Conservation (phyloP, 1,140 invertebrate genomes). For the Eurosta solidaginis region DNA sequence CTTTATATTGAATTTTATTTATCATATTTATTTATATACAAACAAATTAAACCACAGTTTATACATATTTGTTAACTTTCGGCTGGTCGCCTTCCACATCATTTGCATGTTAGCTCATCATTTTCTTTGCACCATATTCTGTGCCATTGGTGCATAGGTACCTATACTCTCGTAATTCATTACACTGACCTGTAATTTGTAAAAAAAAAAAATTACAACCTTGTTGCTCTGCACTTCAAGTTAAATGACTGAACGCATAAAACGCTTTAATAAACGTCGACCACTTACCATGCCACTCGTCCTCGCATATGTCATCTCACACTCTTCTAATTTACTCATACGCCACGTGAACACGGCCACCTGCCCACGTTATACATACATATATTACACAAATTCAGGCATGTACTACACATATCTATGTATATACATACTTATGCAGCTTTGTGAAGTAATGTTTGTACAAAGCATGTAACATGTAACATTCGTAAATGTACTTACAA, state of each 20-base stretch:
- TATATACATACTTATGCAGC: too few species aligned
- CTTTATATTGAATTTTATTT: too few species aligned
- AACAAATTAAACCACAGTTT: too few species aligned
- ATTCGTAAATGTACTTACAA: not conserved
- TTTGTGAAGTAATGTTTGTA: too few species aligned
- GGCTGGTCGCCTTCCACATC: too few species aligned
- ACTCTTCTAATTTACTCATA: not conserved
- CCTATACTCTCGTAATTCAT: not conserved
- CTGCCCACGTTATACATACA: not conserved
- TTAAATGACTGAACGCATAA: conserved; percentile 19
- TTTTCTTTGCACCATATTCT: conserved; percentile 12
- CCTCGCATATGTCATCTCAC: not conserved
- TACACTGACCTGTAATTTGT: conserved; percentile 12
- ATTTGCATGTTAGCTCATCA: not conserved
- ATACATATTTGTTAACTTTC: too few species aligned
- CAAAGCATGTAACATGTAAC: too few species aligned
- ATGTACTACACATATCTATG: too few species aligned
- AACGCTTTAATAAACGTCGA: not conserved
- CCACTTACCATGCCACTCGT: not conserved
- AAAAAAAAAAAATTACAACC: not conserved
- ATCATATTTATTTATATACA: too few species aligned
- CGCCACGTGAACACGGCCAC: not conserved
- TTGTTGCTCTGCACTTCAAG: not conserved
- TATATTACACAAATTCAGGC: too few species aligned
- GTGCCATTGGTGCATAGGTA: not conserved